phyloP scores from a whole-genome alignment of 2,888 invertebrate genomes.

The Tetanocera ferruginea region DNA sequence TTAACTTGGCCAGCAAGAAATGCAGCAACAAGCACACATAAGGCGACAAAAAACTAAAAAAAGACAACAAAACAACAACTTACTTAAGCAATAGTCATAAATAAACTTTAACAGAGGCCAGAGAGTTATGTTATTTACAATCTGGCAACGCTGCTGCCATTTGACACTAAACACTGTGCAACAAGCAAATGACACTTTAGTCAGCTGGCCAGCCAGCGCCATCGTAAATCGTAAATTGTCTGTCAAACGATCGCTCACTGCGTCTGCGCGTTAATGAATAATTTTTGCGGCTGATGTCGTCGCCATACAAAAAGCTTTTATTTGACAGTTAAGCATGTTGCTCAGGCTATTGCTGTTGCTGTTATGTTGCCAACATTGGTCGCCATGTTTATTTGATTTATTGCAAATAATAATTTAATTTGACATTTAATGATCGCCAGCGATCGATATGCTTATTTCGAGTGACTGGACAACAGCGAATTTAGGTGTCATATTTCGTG shows the following conservation, averaged over 20 bases:
- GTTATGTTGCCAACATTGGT: background rate
- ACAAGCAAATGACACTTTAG: background rate
- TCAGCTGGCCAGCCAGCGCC: background rate
- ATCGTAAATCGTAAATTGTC: background rate
- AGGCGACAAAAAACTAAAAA: background rate
- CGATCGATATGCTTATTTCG: slow-evolving; percentile 12
- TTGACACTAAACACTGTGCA: too few species aligned
- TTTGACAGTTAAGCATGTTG: background rate
- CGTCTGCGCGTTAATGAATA: slow-evolving; percentile 7
- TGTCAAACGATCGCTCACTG: background rate
- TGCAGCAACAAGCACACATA: background rate
- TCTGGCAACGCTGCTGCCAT: background rate
- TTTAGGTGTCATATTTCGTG: background rate
- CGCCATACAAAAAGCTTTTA: background rate
- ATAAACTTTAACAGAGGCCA: too few species aligned
- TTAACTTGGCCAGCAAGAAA: background rate
- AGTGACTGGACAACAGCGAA: background rate
- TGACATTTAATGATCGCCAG: slow-evolving; percentile 21
- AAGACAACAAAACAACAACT: too few species aligned
- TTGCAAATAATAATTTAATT: slow-evolving; percentile 22
- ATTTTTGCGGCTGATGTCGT: background rate
- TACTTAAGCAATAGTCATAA: too few species aligned
- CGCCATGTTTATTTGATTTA: background rate
- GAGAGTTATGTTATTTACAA: background rate
- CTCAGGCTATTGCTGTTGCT: background rate